These are phyloP conservation scores for Quiscalus mexicanus DNA, from an alignment of 2,113 vertebrate species.

Conservation along the genomic window DNA sequence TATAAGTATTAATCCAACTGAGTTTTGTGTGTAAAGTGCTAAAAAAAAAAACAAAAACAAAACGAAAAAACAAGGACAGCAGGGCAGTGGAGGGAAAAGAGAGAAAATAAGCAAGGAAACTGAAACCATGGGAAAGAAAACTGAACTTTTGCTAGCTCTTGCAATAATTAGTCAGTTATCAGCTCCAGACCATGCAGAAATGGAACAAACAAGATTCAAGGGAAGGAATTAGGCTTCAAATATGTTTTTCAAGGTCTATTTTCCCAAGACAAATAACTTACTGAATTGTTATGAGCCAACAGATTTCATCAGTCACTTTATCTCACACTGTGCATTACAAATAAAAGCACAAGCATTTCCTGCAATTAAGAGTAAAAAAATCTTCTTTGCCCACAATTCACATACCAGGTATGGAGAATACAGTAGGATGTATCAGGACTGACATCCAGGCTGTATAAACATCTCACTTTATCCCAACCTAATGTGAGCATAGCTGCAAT, in stretches of 20 bases:
- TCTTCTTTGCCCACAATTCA: background rate
- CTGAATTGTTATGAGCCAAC: background rate
- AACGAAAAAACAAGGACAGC: background rate
- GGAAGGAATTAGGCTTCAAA: background rate
- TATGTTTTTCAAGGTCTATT: background rate
- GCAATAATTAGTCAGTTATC: background rate
- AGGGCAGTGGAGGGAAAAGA: background rate
- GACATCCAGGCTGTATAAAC: background rate
- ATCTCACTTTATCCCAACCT: background rate
- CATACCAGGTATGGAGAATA: background rate
- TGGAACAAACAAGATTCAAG: background rate
- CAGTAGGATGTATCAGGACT: background rate
- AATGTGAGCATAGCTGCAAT: background rate
- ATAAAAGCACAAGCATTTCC: background rate
- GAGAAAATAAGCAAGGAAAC: background rate
- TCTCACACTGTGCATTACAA: background rate
- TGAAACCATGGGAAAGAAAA: background rate
- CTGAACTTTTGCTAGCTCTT: background rate
- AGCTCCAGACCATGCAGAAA: background rate
- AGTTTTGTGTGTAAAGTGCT: background rate
- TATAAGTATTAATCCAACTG: background rate
- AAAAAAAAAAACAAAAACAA: background rate
- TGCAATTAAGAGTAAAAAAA: background rate
- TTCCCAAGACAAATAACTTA: conserved; percentile 18
- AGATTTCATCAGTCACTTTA: background rate